A percentile compares a stretch with the other conserved stretches of the same genome.
Evolutionary conservation across 2,113 vertebrate genomes (phyloP).

Genomic region (Rhombomys opimus): DNA sequence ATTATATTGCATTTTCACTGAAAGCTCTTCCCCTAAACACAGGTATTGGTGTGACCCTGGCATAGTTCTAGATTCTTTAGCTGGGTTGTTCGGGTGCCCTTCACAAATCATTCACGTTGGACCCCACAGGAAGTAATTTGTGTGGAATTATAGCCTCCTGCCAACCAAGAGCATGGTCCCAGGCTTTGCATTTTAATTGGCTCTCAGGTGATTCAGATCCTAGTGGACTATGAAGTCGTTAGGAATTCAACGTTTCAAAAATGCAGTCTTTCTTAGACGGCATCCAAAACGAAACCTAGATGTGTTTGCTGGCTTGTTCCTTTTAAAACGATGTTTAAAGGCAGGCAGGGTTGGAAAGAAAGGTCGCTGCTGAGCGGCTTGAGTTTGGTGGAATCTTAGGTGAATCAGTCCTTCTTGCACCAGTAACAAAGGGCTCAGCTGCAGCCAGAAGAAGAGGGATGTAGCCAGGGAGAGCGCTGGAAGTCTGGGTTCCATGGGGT

Average conservation of each 20-base stretch:
- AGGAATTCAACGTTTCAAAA: not conserved
- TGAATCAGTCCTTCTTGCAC: constrained; percentile 44
- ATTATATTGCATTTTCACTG: not conserved
- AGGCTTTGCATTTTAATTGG: not conserved
- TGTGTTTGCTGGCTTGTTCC: constrained; percentile 5
- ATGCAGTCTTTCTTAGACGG: constrained; percentile 26
- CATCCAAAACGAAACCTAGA: constrained; percentile 25
- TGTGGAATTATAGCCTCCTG: not conserved
- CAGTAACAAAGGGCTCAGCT: not conserved
- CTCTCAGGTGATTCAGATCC: not conserved
- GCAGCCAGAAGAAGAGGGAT: not conserved
- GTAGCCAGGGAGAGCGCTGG: not conserved
- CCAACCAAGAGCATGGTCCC: not conserved
- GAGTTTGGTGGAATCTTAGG: constrained; percentile 54
- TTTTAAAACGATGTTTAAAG: not conserved
- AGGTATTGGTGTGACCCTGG: not conserved
- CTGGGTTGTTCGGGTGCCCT: not conserved
- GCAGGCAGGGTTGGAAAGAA: not conserved
- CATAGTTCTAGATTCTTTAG: not conserved
- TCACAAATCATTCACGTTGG: not conserved
- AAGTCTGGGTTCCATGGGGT: not conserved
- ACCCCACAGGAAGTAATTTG: accelerated
- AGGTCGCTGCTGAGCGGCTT: constrained; percentile 29
- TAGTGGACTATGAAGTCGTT: not conserved
- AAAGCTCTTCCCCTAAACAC: not conserved